Percentiles rank a stretch among this genome's conserved stretches.
These are phyloP conservation scores for Phylloscopus collybita DNA, from an alignment of 2,797 vertebrate species.

Conservation along the genomic window DNA sequence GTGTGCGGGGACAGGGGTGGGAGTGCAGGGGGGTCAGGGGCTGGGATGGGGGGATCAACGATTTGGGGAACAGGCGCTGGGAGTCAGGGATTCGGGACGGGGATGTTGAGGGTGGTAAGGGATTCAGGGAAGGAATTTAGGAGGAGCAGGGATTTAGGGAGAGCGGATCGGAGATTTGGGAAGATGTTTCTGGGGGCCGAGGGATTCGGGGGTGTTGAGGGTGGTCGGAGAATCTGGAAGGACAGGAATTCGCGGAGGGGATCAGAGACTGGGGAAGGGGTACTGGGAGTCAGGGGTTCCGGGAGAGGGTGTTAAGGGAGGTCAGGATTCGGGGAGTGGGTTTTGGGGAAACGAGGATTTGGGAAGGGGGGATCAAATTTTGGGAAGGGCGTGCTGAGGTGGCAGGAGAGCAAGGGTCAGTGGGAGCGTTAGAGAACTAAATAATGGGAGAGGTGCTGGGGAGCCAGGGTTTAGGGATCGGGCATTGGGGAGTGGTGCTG, in stretches of 20 bases:
- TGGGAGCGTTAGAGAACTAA: fast-evolving
- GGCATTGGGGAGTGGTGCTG: fast-evolving
- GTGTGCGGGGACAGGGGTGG: not conserved
- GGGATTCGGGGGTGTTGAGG: not conserved
- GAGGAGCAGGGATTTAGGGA: not conserved
- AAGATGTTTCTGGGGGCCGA: not conserved
- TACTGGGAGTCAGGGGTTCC: not conserved
- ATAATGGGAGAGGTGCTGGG: fast-evolving
- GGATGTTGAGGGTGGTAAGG: not conserved
- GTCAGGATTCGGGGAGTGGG: not conserved
- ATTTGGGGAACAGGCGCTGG: not conserved
- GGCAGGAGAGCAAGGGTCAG: not conserved
- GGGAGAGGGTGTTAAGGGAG: not conserved
- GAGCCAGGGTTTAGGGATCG: not conserved
- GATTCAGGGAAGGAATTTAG: not conserved
- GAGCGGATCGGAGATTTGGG: not conserved
- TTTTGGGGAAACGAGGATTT: not conserved
- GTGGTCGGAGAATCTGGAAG: not conserved
- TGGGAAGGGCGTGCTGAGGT: not conserved
- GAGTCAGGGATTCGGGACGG: not conserved
- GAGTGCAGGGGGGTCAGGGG: not conserved
- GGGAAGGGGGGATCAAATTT: not conserved
- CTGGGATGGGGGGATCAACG: too few relatives aligned
- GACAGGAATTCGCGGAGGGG: not conserved
- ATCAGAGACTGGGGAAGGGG: not conserved